Conservation (phyloP, 2,888 invertebrate species). For the Sarcophaga rosellei region DNA sequence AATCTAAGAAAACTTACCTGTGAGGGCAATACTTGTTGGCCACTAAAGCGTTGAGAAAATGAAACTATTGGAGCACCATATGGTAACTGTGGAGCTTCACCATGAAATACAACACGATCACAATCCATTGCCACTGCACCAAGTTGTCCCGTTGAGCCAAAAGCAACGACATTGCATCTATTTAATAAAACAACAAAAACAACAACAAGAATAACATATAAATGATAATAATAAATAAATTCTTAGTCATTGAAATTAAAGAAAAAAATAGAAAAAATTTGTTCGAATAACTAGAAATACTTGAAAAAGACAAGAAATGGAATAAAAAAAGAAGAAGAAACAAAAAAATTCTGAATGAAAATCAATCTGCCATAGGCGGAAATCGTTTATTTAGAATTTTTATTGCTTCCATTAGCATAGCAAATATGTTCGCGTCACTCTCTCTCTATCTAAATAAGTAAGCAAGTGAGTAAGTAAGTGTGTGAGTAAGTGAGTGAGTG, state of each 20-base stretch:
- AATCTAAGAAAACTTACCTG: conserved; percentile 82
- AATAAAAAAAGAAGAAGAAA: conserved; percentile 20
- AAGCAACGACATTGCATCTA: conserved; percentile 83
- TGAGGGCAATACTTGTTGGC: conserved; percentile 90
- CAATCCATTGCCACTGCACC: conserved; percentile 89
- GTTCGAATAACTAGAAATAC: conserved; percentile 28
- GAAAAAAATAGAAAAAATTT: conserved; percentile 5
- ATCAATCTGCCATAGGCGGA: conserved; percentile 67
- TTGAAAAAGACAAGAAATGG: conserved; percentile 18
- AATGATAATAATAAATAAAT: conserved; percentile 47
- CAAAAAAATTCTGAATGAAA: conserved; percentile 55
- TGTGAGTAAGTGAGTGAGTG: conserved; percentile 3
- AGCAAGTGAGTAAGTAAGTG: not conserved
- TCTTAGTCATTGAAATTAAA: conserved; percentile 47
- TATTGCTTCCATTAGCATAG: conserved; percentile 67
- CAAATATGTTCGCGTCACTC: not conserved
- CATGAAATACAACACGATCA: conserved; percentile 90
- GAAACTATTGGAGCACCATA: conserved; percentile 90
- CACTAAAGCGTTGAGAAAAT: conserved; percentile 90
- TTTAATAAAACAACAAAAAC: conserved; percentile 74
- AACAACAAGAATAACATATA: conserved; percentile 23
- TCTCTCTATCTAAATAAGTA: no score
- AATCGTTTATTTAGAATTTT: conserved; percentile 65
- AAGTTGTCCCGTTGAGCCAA: conserved; percentile 82
- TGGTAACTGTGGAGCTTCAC: conserved; percentile 89